phyloP scores from a whole-genome alignment of 2,797 vertebrate genomes.

The Rhabdophis nuchalis region DNA sequence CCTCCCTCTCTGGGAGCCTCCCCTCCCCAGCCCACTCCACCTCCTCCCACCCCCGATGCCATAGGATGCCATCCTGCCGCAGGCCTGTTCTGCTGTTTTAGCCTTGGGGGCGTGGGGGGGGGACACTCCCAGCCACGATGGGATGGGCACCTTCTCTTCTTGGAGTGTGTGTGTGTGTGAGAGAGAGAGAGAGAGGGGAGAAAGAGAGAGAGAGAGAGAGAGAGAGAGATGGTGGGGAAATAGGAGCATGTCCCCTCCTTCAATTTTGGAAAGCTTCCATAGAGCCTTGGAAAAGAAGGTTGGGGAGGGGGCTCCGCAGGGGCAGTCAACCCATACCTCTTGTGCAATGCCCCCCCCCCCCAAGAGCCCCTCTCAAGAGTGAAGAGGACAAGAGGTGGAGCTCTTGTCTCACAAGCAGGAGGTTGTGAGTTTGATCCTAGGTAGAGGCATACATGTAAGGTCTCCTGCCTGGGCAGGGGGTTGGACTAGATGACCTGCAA shows the following conservation, averaged over 20 bases:
- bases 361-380: not conserved
- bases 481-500: too few species aligned
- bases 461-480: too few species aligned
- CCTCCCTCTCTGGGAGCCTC: not conserved
- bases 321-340: slow-evolving; percentile 26
- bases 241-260: not conserved
- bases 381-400: not conserved
- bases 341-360: too few species aligned
- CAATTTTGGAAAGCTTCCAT: not conserved
- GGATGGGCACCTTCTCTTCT: not conserved
- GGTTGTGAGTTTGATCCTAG: too few species aligned
- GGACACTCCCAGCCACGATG: not conserved
- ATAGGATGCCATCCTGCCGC: not conserved
- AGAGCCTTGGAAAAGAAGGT: not conserved
- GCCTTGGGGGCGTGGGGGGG: too few species aligned
- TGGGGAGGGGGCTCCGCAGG: slow-evolving; percentile 15
- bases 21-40: not conserved
- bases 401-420: too few species aligned
- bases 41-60: not conserved
- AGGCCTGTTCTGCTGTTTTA: not conserved
- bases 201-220: too few species aligned
- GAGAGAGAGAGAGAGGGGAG: too few species aligned
- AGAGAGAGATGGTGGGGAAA: too few species aligned
- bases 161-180: not conserved
- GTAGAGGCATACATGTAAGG: too few species aligned